phyloP scores from a whole-genome alignment of 2,888 invertebrate species.

The Strigamia maritima region DNA sequence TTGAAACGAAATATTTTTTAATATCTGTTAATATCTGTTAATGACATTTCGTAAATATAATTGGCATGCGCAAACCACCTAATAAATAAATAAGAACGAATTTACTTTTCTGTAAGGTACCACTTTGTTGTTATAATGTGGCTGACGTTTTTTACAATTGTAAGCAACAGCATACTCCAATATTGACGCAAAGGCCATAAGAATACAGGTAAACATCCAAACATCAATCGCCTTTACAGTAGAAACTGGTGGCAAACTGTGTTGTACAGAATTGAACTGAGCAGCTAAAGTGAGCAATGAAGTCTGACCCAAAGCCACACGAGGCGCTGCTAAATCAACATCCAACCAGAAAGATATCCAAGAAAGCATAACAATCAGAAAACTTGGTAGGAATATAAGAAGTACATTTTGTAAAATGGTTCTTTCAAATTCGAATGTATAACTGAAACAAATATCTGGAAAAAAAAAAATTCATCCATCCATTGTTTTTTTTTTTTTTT shows the following conservation, averaged over 20 bases:
- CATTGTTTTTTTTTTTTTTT: not conserved
- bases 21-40: too few relatives aligned
- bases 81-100: not conserved
- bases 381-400: not conserved
- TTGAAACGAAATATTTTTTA: too few relatives aligned
- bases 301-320: not conserved
- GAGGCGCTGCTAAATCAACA: not conserved
- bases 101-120: not conserved
- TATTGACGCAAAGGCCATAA: not conserved
- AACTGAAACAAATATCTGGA: not conserved
- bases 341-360: conserved; percentile 26
- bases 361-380: not conserved
- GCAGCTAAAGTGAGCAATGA: not conserved
- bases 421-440: not conserved
- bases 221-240: not conserved
- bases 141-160: not conserved
- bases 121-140: not conserved
- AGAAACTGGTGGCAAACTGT: not conserved
- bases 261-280: not conserved
- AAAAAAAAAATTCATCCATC: not conserved
- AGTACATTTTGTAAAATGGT: not conserved
- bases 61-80: too few relatives aligned
- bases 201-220: not conserved
- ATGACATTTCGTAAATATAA: too few relatives aligned
- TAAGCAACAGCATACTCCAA: not conserved